Percentiles rank a stretch among this genome's conserved stretches.
These are phyloP conservation scores for Myotis davidii DNA, from an alignment of 2,113 vertebrate genomes.

Conservation along the genomic window DNA sequence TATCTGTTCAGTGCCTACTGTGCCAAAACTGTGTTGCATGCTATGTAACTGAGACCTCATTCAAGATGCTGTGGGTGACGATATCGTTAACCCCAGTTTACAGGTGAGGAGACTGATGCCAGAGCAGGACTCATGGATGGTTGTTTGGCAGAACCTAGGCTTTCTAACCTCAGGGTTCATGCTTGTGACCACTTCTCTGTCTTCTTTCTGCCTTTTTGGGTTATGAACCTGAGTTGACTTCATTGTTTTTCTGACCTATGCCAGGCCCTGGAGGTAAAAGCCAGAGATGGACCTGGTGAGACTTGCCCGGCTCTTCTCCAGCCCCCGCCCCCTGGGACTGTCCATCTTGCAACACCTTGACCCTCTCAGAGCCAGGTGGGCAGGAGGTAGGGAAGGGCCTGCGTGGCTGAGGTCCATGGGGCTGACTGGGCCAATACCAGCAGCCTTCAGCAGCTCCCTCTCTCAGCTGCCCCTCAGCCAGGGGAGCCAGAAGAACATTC, in stretches of 20 bases:
- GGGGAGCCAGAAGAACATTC: not conserved
- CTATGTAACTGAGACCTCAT: not conserved
- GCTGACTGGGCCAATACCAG: accelerated
- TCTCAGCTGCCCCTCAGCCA: not conserved
- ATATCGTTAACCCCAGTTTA: not conserved
- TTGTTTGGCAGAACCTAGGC: not conserved
- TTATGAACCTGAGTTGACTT: not conserved
- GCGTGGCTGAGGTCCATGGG: accelerated
- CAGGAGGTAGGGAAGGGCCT: not conserved
- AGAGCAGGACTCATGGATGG: not conserved
- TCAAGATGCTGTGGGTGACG: not conserved
- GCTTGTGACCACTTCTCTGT: not conserved
- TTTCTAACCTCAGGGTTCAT: not conserved
- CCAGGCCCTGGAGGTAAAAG: not conserved
- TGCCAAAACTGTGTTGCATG: not conserved
- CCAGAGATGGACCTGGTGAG: conserved; percentile 43
- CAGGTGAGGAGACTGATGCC: not conserved
- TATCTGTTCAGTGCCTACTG: not conserved
- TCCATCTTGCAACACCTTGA: not conserved
- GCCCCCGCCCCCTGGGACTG: not conserved
- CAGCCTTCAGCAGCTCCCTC: not conserved
- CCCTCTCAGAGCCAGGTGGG: not conserved
- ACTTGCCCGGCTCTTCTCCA: not conserved
- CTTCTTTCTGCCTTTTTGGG: not conserved
- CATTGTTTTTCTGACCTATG: not conserved